Evolutionary conservation across 2,113 vertebrate genomes (phyloP).

Genomic region (Ovis aries): DNA sequence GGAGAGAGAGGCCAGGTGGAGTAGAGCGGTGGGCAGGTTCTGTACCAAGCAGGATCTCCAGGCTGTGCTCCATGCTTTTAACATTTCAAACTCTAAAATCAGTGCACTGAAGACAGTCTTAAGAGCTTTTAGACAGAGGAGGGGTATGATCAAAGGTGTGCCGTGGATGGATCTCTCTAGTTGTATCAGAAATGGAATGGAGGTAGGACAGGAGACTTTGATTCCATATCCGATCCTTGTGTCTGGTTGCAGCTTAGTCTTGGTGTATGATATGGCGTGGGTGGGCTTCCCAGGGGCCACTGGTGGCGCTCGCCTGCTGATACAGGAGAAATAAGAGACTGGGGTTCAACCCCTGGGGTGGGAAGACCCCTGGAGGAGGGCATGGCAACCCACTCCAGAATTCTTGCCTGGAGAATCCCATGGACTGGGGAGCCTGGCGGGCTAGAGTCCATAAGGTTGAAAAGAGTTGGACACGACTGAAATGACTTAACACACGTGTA

Average conservation of each 20-base stretch:
- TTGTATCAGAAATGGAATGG: neutral
- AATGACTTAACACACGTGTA: neutral
- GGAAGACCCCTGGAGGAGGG: neutral
- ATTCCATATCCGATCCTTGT: neutral
- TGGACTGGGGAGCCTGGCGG: neutral
- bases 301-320: accelerated
- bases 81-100: neutral
- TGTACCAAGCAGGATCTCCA: accelerated
- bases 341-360: accelerated
- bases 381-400: neutral
- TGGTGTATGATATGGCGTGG: accelerated
- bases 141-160: neutral
- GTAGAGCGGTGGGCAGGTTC: accelerated
- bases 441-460: neutral
- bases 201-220: neutral
- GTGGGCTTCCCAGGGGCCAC: neutral
- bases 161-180: neutral
- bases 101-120: neutral
- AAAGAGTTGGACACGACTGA: accelerated
- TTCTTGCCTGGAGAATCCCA: neutral
- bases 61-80: neutral
- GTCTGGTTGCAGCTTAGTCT: neutral
- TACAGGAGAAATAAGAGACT: neutral
- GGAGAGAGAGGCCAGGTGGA: neutral
- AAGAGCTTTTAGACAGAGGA: neutral